A percentile compares a stretch with the other conserved stretches of the same genome.
phyloP scores from a whole-genome alignment of 2,113 vertebrate genomes.

The Sturnus vulgaris region DNA sequence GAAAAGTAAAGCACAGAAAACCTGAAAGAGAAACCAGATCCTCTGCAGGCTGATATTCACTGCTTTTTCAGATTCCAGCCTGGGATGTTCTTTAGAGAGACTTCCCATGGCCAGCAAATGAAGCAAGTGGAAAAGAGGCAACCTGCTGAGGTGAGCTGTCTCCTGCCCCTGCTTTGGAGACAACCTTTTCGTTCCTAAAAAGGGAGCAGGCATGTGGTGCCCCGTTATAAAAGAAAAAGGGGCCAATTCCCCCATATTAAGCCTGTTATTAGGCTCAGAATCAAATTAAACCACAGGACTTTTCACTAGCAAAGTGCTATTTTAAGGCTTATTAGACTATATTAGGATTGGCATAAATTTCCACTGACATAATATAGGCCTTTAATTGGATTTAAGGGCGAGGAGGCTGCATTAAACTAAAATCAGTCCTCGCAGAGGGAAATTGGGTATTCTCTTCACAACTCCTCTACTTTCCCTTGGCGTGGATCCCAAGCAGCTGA shows the following conservation, averaged over 20 bases:
- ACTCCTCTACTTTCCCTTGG: slow-evolving; percentile 59
- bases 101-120: neutral
- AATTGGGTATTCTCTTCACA: slow-evolving; percentile 69
- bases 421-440: slow-evolving; percentile 62
- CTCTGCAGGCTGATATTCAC: neutral
- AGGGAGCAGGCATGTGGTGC: slow-evolving; percentile 55
- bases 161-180: neutral
- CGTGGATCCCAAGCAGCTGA: slow-evolving; percentile 32
- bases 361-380: slow-evolving; percentile 78
- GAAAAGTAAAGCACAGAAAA: neutral
- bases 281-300: slow-evolving; percentile 82
- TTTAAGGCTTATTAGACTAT: slow-evolving; percentile 84
- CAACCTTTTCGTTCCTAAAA: neutral
- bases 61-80: neutral
- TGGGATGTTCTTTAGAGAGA: neutral
- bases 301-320: slow-evolving; percentile 79
- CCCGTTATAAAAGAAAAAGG: slow-evolving; percentile 69
- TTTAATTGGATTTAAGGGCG: slow-evolving; percentile 83
- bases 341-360: slow-evolving; percentile 86
- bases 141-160: neutral
- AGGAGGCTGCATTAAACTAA: slow-evolving; percentile 75
- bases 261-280: slow-evolving; percentile 77
- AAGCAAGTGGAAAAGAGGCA: neutral
- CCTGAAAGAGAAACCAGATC: neutral
- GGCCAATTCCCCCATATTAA: slow-evolving; percentile 75